Base-by-base conservation (phyloP, 2,888 invertebrate genomes). In the Apodemia mormo region DNA sequence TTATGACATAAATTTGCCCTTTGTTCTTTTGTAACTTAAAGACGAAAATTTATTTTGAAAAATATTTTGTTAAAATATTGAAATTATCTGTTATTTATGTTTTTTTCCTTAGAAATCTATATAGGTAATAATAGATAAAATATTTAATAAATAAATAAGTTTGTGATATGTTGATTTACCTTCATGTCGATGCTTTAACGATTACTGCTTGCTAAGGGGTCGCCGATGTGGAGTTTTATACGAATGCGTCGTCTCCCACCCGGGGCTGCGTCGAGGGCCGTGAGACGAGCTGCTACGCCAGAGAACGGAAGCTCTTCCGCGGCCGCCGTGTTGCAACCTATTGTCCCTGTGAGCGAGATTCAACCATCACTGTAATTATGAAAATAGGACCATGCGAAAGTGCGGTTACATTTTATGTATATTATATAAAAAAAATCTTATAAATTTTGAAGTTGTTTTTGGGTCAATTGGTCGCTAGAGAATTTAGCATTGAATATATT, bases 181-280 rank as follows among this genome's bases (percentile, higher is more conserved):
- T 92, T 92, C 92, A 92, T 92, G 86, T 75, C 88, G 91, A 86
- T 86, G 90, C 89, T 87, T 84, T 84, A 12, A 82, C 81, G 87
- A 82, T 86, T 82, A 89, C 85, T 92, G 92, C 87, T 83, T 89
- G 87, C 77, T 84, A 83, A 82, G 85, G 83, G 83, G 79, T 84
- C 82, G 83, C 79, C 82, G 79, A 49, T 45, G 81, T 82, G 81
- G 84, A 84, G 82, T 91, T 92, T 85, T 92, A 92, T 91, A 90
- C 85, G 81, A 81, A 86, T 81, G 82, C 81, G 80, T 76, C 79
- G 78, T 85, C 91, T 89, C 92, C 92, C 92, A 89, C 91, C 81
- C 82, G 40, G 78, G 76, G 78, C 79, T 77, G 79, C 79, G 40
- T 40, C 8, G 84, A 82, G 82, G 81, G 80, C 82, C 81, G 82